Evolutionary conservation across 2,113 vertebrate species (phyloP).

Genomic region (Loxodonta africana): DNA sequence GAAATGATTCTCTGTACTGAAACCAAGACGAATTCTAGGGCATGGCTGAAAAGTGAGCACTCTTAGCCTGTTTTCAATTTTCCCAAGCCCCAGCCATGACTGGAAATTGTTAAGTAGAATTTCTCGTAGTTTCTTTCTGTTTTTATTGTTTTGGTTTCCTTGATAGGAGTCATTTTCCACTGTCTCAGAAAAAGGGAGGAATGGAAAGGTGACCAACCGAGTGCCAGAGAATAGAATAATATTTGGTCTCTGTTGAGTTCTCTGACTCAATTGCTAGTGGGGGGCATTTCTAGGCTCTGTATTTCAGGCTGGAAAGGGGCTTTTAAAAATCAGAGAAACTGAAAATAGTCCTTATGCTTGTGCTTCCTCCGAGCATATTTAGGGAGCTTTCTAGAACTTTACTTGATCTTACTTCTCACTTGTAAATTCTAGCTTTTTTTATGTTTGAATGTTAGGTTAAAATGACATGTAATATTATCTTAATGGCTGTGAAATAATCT

Average conservation of each 20-base stretch:
- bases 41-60: slow-evolving; percentile 34
- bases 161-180: slow-evolving; percentile 38
- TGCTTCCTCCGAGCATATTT: background rate
- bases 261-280: background rate
- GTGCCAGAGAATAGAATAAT: background rate
- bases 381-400: background rate
- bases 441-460: background rate
- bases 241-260: background rate
- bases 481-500: background rate
- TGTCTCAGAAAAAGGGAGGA: background rate
- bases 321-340: slow-evolving; percentile 44
- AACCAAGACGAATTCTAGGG: background rate
- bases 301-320: slow-evolving; percentile 25
- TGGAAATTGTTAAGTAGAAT: slow-evolving; percentile 59
- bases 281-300: background rate
- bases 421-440: background rate
- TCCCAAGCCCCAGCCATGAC: background rate
- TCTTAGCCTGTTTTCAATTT: slow-evolving; percentile 54
- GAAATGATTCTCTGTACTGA: slow-evolving; percentile 39
- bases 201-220: background rate
- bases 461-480: background rate
- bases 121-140: slow-evolving; percentile 8
- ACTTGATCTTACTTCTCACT: background rate
- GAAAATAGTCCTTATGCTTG: background rate
- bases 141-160: slow-evolving; percentile 56